A percentile compares a stretch with the other conserved stretches of the same genome.
phyloP scores from a whole-genome alignment of 2,797 vertebrate species.

The Hydrocynus forskahlii region DNA sequence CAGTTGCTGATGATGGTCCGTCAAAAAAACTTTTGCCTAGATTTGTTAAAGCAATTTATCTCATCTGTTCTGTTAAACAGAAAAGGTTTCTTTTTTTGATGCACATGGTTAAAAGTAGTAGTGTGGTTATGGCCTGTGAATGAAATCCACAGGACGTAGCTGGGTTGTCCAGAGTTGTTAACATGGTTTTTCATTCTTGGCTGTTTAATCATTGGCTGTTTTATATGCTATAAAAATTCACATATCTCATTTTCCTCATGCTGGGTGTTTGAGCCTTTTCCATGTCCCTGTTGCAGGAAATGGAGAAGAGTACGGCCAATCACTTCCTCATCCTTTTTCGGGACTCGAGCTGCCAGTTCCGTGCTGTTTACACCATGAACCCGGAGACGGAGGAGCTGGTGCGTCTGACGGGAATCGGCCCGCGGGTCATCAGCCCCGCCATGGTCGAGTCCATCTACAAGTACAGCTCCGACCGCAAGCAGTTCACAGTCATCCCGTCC shows the following conservation, averaged over 20 bases:
- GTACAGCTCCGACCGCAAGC: constrained; percentile 94
- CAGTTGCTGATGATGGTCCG: too few relatives aligned
- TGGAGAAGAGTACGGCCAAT: constrained; percentile 88
- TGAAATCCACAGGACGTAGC: neutral
- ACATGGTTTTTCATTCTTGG: neutral
- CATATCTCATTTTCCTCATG: neutral
- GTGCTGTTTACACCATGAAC: constrained; percentile 89
- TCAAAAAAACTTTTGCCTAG: too few relatives aligned
- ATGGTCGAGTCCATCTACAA: constrained; percentile 94
- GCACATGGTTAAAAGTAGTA: neutral
- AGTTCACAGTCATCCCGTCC: constrained; percentile 91
- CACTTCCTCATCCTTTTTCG: constrained; percentile 95
- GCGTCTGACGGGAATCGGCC: constrained; percentile 86
- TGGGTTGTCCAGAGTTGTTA: neutral
- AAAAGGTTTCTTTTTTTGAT: too few relatives aligned
- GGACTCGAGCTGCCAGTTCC: constrained; percentile 91
- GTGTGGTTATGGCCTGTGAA: neutral
- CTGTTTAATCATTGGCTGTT: neutral
- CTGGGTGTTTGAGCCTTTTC: neutral
- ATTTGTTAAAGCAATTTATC: neutral
- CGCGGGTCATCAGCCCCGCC: constrained; percentile 78
- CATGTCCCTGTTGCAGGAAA: constrained; percentile 76
- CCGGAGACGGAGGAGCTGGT: constrained; percentile 88
- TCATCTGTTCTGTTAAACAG: neutral
- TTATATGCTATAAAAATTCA: neutral